Base-by-base conservation (phyloP, 1,140 invertebrate genomes). In the Ephestia elutella region DNA sequence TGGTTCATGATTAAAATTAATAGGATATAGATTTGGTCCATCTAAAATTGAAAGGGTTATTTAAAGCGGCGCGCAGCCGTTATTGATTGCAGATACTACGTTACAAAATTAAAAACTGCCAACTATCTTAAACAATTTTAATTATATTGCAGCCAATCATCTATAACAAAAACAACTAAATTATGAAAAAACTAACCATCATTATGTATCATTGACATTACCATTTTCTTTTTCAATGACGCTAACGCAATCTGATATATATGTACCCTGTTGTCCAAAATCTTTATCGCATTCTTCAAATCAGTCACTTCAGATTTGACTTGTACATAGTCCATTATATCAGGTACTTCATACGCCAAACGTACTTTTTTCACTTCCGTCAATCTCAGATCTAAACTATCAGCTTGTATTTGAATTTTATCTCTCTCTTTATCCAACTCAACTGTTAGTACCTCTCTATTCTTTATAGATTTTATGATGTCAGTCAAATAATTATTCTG, bases 271-370 rank as follows among this genome's bases (percentile, higher is more conserved):
- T 90, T 90, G 4, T 81, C 73, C 57, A 91, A 71, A 10, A 86
- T 67, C 57, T 90, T 91, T 10, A 91, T 74, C 10, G 72, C 84
- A 49, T 87, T 87, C 44, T 86, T 83, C 44, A 90, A 71, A 55
- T 90, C 87, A 0, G 81, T 65, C 5, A 91, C 65, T 55, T 91
- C 81, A 0, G 77, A 80, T 62, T 91, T 90, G 0, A 90, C 76
- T 49, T 75, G 71, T 0, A 92, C 89, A 49, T 91, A 92, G 2
- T 92, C 90, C 72, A 91, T 75, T 8, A 92, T 71, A 61, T 90
- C 86, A 0, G 92, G 92, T 0, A 90, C 90, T 57, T 82, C 71
- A 60, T 90, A 90, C 0, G 80, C 68, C 0, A 78, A 67, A 44
- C 80, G 67, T 1, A 90, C 68, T 56, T 73, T 72, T 10, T 70